Base-by-base conservation (phyloP, 2,888 invertebrate species). In the Hoplodrina ambigua region DNA sequence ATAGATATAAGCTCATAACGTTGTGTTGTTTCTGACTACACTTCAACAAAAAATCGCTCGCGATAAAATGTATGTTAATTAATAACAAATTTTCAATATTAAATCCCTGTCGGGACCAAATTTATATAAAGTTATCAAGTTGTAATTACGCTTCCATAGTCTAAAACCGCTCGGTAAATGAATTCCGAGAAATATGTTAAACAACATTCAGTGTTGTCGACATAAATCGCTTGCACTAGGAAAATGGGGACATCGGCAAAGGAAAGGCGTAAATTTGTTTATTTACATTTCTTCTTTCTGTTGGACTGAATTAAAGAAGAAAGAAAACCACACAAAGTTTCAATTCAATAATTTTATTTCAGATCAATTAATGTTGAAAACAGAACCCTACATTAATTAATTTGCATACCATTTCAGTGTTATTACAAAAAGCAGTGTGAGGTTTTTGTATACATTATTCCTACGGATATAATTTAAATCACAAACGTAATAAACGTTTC, bases 121-220 rank as follows among this genome's bases (percentile, higher is more conserved):
- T 20, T n/a, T 37, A 25, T 46, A 55, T 13, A 52, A 30, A 41
- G 25, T 49, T n/a, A 15, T 46, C 1, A 50, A 49, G 41, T 59
- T 63, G 52, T 64, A 63, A 75, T 58, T 69, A 54, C 20, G n/a
- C 33, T 61, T 20, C 25, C 17, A 54, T 70, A 62, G 25, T 33
- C 19, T 50, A 33, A 52, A 63, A 66, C 33, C 17, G 10, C 59
- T 60, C 20, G 4, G 67, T 53, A 53, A 56, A 60, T 67, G 60
- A 63, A 67, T 72, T 66, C 25, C 57, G 46, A 59, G 65, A 75
- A 75, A 60, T 76, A 67, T 76, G 50, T 71, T 41, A 57, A 66
- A 61, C 75, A 71, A 65, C 52, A 66, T 62, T 71, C 61, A n/a
- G 60, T 46, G 44, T 57, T 70, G 56, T 60, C 46, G 58, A 37